Conservation (phyloP, 2,888 invertebrate species). For the Calameuta filiformis region DNA sequence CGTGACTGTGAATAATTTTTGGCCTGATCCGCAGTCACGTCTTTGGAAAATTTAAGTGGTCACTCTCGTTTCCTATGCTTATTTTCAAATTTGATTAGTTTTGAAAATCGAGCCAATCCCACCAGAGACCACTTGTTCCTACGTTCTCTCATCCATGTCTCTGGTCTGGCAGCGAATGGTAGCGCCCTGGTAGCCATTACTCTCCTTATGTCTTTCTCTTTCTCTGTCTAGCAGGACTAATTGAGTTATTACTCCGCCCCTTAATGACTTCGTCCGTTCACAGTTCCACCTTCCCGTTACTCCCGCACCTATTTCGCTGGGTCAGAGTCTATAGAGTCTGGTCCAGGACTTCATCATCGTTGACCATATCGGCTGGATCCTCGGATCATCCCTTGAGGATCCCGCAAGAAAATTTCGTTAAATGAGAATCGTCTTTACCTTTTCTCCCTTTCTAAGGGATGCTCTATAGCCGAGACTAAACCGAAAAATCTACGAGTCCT, state of each 20-base stretch:
- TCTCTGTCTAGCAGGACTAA: slow-evolving; percentile 28
- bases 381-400: too few species aligned
- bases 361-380: too few species aligned
- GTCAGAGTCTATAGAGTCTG: too few species aligned
- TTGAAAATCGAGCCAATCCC: not conserved
- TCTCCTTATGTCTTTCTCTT: not conserved
- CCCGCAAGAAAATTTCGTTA: too few species aligned
- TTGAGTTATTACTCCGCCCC: slow-evolving; percentile 43
- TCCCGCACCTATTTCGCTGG: not conserved
- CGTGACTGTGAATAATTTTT: not conserved
- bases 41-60: not conserved
- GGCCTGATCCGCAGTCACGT: not conserved
- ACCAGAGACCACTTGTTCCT: not conserved
- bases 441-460: not conserved
- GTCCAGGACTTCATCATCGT: too few species aligned
- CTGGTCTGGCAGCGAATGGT: slow-evolving; percentile 14
- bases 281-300: not conserved
- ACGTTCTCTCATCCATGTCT: too few species aligned
- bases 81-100: not conserved
- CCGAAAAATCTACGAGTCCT: slow-evolving; percentile 35
- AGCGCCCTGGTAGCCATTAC: slow-evolving; percentile 10
- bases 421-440: not conserved
- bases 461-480: not conserved
- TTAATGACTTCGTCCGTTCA: slow-evolving; percentile 37
- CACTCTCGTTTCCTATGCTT: too few species aligned